Conservation (phyloP, 2,797 vertebrate genomes). For the Tinamus major region DNA sequence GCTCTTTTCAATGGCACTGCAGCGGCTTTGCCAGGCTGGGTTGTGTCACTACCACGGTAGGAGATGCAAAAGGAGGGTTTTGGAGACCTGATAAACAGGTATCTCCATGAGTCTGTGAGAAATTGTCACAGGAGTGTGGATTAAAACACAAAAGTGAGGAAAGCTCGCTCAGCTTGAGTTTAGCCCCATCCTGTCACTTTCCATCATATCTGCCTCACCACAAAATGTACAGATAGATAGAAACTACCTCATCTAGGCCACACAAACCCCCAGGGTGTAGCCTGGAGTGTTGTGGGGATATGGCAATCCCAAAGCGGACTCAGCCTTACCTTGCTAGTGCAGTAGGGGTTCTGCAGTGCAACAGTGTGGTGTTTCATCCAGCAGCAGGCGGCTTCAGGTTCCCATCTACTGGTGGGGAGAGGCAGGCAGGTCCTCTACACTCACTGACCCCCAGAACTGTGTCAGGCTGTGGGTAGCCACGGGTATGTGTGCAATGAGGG, state of each 20-base stretch:
- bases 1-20: background rate
- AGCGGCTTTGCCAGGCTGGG: background rate
- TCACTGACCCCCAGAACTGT: too few species aligned
- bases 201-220: background rate
- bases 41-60: background rate
- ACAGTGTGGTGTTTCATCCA: background rate
- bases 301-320: fast-evolving
- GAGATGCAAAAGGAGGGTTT: background rate
- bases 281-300: fast-evolving
- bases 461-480: background rate
- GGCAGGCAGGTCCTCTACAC: background rate
- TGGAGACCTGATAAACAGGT: background rate
- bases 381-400: background rate
- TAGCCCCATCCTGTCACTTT: background rate
- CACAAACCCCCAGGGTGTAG: background rate
- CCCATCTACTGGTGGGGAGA: background rate
- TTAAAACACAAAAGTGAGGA: background rate
- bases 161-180: background rate
- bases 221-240: fast-evolving
- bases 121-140: background rate
- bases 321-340: background rate
- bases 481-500: background rate
- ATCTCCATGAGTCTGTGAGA: background rate
- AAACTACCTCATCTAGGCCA: background rate
- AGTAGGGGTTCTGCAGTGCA: fast-evolving